Evolutionary conservation across 2,888 invertebrate species (phyloP).

Genomic region (Drepana falcataria): DNA sequence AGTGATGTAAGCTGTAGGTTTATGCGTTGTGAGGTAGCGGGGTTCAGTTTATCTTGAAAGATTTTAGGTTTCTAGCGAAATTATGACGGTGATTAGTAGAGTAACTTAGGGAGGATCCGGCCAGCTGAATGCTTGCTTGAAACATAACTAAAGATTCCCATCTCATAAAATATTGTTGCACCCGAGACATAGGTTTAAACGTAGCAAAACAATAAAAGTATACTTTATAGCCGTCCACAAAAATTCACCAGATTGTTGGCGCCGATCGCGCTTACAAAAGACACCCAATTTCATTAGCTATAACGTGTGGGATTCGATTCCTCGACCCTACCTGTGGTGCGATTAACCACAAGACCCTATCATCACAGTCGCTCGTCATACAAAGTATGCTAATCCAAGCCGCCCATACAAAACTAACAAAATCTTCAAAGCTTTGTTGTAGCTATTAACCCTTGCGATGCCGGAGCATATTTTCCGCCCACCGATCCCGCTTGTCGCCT

Average conservation of each 20-base stretch:
- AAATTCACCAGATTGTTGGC: no score
- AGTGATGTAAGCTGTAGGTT: conserved; percentile 24
- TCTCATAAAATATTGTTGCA: no score
- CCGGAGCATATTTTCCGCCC: conserved; percentile 48
- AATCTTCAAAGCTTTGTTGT: conserved; percentile 39
- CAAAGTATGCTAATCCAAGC: not conserved
- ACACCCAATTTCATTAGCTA: no score
- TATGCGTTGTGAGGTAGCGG: conserved; percentile 1
- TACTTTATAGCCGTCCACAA: no score
- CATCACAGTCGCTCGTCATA: no score
- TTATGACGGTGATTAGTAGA: no score
- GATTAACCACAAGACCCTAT: not conserved
- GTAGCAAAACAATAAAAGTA: no score
- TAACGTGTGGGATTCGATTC: not conserved
- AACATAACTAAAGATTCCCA: no score
- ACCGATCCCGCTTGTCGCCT: conserved; percentile 58
- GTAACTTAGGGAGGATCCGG: no score
- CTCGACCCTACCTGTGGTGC: not conserved
- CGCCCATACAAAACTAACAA: conserved; percentile 24
- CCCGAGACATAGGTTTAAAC: no score
- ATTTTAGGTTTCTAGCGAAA: not conserved
- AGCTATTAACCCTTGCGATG: conserved; percentile 60
- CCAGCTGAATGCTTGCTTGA: no score
- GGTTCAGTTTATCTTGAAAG: not conserved
- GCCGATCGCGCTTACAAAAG: no score